Conservation (phyloP, 2,888 invertebrate genomes). For the Netelia virgata region DNA sequence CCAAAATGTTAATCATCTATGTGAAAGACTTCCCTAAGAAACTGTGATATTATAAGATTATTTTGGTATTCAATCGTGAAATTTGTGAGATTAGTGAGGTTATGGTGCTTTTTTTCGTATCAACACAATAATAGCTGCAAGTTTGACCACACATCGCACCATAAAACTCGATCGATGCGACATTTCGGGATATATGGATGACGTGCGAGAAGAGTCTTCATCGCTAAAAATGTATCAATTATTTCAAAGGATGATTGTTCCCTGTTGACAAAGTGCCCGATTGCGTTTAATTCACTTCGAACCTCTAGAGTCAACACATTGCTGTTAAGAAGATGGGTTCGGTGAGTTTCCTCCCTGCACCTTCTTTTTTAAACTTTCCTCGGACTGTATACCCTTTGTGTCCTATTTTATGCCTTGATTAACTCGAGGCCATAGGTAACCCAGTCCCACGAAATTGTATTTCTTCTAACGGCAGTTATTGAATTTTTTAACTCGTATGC, state of each 20-base stretch:
- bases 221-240: neutral
- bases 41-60: too few relatives aligned
- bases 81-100: too few relatives aligned
- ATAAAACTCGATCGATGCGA: neutral
- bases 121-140: neutral
- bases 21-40: too few relatives aligned
- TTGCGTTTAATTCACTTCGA: neutral
- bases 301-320: neutral
- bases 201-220: neutral
- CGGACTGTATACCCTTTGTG: neutral
- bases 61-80: too few relatives aligned
- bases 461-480: too few relatives aligned
- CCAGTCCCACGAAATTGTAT: too few relatives aligned
- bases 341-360: neutral
- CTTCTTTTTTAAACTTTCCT: neutral
- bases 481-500: too few relatives aligned
- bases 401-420: neutral
- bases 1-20: too few relatives aligned
- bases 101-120: too few relatives aligned
- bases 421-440: neutral
- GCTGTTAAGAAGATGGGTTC: neutral
- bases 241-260: neutral
- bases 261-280: neutral
- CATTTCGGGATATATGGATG: neutral
- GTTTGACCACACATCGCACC: slow-evolving; percentile 10